A percentile compares a stretch with the other conserved stretches of the same genome.
Evolutionary conservation across 92 coral and sea anemone species (phyloP).

Genomic region (Porites rus): DNA sequence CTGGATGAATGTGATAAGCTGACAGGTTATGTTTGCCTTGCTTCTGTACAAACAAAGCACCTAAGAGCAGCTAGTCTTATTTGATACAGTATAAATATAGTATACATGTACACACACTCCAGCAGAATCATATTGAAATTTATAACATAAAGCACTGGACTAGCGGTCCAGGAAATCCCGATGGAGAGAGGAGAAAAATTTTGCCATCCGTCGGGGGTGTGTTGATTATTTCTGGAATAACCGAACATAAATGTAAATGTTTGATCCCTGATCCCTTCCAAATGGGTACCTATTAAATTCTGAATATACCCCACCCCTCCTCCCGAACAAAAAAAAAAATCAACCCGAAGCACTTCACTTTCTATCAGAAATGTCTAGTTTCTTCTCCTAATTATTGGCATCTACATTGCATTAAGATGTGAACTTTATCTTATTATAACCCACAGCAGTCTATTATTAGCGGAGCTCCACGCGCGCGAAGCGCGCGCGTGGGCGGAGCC

Average conservation of each 20-base stretch:
- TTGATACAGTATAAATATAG: neutral
- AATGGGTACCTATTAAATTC: neutral
- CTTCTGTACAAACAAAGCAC: neutral
- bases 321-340: neutral
- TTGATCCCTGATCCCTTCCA: neutral
- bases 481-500: no score
- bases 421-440: neutral
- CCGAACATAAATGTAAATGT: neutral
- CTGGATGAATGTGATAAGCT: slow-evolving; percentile 28
- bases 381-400: neutral
- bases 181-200: slow-evolving; percentile 8
- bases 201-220: neutral
- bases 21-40: slow-evolving; percentile 21
- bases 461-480: no score
- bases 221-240: neutral
- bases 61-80: neutral
- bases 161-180: neutral
- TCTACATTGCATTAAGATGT: slow-evolving; percentile 1
- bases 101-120: slow-evolving; percentile 4
- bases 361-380: no score
- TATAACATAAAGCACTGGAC: neutral
- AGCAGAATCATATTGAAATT: slow-evolving; percentile 1
- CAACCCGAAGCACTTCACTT: no score
- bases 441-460: neutral
- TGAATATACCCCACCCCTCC: neutral